phyloP scores from a whole-genome alignment of 2,888 invertebrate species.

The Nasonia oneida region DNA sequence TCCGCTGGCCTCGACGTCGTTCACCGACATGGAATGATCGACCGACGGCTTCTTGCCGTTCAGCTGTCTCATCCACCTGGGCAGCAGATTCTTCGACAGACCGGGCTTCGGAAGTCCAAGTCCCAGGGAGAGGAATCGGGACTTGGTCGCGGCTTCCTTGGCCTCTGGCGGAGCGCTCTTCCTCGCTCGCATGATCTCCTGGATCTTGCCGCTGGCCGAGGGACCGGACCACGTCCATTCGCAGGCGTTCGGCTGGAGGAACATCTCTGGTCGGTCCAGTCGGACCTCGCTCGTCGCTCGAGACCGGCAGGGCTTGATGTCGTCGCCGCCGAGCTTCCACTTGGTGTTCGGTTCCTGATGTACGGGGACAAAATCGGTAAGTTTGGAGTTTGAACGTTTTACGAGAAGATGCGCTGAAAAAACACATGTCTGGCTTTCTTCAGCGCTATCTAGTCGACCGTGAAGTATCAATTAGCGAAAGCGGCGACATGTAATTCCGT shows the following conservation, averaged over 20 bases:
- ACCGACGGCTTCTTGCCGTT: conserved; percentile 46
- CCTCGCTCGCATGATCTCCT: conserved; percentile 78
- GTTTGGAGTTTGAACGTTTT: background rate
- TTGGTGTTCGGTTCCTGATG: conserved; percentile 70
- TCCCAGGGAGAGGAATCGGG: conserved; percentile 71
- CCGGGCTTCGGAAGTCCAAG: conserved; percentile 69
- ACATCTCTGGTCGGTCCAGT: conserved; percentile 74
- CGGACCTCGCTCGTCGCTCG: conserved; percentile 84
- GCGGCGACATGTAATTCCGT: no score
- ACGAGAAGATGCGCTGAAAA: no score
- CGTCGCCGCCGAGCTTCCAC: conserved; percentile 80
- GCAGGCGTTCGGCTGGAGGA: conserved; percentile 78
- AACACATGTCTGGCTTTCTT: no score
- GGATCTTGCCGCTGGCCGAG: conserved; percentile 82
- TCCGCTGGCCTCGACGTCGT: conserved; percentile 64
- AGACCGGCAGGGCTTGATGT: conserved; percentile 79
- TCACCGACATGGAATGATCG: conserved; percentile 65
- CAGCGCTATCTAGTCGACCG: no score
- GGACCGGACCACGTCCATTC: conserved; percentile 87
- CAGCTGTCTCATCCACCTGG: conserved; percentile 71
- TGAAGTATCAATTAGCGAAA: no score
- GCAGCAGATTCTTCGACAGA: conserved; percentile 67
- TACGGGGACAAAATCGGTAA: background rate
- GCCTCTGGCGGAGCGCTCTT: conserved; percentile 61
- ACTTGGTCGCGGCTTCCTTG: conserved; percentile 64